phyloP scores from a whole-genome alignment of 2,113 vertebrate species.

The Nycticryphes semicollaris region DNA sequence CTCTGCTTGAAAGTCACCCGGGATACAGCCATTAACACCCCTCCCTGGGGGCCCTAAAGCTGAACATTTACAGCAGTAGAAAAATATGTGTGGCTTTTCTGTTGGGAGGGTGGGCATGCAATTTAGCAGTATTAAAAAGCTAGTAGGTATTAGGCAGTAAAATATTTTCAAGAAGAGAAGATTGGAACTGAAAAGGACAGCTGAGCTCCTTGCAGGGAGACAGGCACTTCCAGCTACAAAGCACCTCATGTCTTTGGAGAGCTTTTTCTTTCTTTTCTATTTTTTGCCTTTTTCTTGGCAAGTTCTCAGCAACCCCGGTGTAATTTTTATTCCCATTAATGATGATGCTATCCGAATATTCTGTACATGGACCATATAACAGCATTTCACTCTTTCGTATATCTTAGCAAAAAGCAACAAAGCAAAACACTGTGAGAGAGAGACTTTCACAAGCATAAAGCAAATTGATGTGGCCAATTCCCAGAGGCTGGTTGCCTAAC shows the following conservation, averaged over 20 bases:
- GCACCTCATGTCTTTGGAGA: not conserved
- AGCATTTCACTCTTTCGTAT: not conserved
- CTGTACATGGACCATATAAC: not conserved
- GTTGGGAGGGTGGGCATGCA: not conserved
- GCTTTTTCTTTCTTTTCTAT: not conserved
- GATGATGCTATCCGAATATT: not conserved
- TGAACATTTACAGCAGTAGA: not conserved
- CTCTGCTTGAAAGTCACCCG: not conserved
- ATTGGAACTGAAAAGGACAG: not conserved
- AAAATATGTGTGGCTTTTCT: conserved; percentile 1
- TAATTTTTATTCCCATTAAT: conserved; percentile 3
- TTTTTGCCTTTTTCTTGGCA: not conserved
- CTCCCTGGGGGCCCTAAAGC: not conserved
- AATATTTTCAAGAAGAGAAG: not conserved
- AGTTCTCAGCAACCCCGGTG: not conserved
- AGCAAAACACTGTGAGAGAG: not conserved
- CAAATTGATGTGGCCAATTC: conserved; percentile 1
- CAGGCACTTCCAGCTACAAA: conserved; percentile 18
- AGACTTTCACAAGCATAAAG: not conserved
- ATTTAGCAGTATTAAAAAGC: not conserved
- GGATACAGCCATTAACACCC: not conserved
- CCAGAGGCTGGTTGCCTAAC: conserved; percentile 10
- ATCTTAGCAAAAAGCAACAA: not conserved
- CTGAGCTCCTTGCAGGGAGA: not conserved
- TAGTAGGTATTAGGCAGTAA: not conserved